Evolutionary conservation across 1,140 invertebrate species (phyloP).

Genomic region (Rhyzopertha dominica): DNA sequence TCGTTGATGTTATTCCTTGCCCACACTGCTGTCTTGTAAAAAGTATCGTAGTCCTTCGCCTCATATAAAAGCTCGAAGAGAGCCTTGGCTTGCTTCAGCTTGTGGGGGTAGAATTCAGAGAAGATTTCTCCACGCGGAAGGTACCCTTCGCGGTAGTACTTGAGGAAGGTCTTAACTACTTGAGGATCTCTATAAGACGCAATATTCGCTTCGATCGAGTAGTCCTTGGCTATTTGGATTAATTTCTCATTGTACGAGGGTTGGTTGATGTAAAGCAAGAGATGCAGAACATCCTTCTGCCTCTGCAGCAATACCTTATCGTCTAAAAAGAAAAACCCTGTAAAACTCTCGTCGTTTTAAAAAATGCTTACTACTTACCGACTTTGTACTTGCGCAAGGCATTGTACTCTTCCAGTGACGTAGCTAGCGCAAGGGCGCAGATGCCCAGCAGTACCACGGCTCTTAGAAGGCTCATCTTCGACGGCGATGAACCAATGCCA

Average conservation of each 20-base stretch:
- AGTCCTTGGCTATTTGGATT: slow-evolving; percentile 49
- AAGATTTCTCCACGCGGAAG: slow-evolving; percentile 43
- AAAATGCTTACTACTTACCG: slow-evolving; percentile 21
- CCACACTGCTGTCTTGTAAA: slow-evolving; percentile 61
- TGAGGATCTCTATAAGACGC: slow-evolving; percentile 47
- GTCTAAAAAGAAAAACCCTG: slow-evolving; percentile 38
- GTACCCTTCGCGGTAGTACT: slow-evolving; percentile 41
- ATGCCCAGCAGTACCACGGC: slow-evolving; percentile 24
- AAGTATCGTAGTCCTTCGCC: slow-evolving; percentile 60
- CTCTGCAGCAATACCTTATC: slow-evolving; percentile 51
- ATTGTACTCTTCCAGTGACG: slow-evolving; percentile 6
- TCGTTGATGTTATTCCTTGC: slow-evolving; percentile 58
- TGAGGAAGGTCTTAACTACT: slow-evolving; percentile 49
- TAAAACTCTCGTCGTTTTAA: not conserved
- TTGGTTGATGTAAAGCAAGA: slow-evolving; percentile 56
- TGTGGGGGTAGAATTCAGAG: slow-evolving; percentile 48
- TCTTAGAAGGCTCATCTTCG: slow-evolving; percentile 25
- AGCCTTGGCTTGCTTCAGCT: slow-evolving; percentile 52
- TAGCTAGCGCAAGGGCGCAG: slow-evolving; percentile 17
- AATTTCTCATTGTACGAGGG: slow-evolving; percentile 47
- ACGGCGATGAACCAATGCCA: too few species aligned
- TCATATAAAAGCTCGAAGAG: slow-evolving; percentile 58
- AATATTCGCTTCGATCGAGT: slow-evolving; percentile 50
- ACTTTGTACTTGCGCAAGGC: slow-evolving; percentile 25
- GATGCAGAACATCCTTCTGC: slow-evolving; percentile 55